Evolutionary conservation across 2,113 vertebrate species (phyloP), one percentile per base, ranked within the genome.

Genomic region (Castor canadensis): DNA sequence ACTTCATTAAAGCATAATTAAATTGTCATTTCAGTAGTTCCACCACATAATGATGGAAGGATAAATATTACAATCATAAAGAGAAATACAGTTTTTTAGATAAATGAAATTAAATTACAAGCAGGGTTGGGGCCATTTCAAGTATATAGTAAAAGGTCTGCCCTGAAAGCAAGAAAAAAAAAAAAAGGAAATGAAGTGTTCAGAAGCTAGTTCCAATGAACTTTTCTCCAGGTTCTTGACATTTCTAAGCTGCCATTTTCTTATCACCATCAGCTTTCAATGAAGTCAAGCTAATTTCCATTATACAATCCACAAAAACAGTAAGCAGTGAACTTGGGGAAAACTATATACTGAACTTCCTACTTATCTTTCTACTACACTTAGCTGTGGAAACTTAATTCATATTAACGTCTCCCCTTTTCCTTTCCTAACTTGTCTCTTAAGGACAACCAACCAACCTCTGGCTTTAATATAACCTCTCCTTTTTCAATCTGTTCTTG

Each of bases 281-380:
- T 54, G 43, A 66, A 73, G 40, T 69, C 7, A 56, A 45, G 49
- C 62, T 56, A 40, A 73, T 82, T 86, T 77, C 77, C 85, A 95
- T 64, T 32, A 72, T 15, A 67, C 64, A 92, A 87, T 52, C 71
- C 58, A 94, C 64, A 90, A 94, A 95, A 66, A 38, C 19, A 89
- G 26, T 71, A 79, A 93, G 62, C 62, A 89, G 9, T 11, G 1
- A 49, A 58, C 16, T 22, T 66, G 43, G 67, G 19, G 62, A 86
- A 69, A 89, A 75, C 13, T 13, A 64, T 35, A 35, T 35, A 91
- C 38, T 80, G 22, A 95, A 85, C 45, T n/a, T 69, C 84, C 15
- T 32, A 79, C 15, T 79, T 22, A 89, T 69, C 66, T 76, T 77
- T 7, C 62, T 32, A 20, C 19, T 71, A 32, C 17, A 90, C 6